phyloP scores from a whole-genome alignment of 2,888 invertebrate species.

The Chelonus formosanus region DNA sequence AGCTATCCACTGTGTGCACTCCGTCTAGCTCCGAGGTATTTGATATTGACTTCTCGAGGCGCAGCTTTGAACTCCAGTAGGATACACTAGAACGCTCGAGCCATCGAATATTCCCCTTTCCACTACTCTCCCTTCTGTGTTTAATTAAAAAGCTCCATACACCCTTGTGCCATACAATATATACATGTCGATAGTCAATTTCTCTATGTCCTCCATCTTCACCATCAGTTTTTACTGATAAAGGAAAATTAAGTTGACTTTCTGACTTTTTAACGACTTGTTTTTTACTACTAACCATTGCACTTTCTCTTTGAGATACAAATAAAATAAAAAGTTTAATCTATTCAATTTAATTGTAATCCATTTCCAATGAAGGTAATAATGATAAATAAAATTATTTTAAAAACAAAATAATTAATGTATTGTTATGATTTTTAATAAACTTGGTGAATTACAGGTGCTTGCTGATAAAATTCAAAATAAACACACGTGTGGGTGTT shows the following conservation, averaged over 20 bases:
- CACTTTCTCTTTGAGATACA: too few species aligned
- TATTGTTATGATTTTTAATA: too few species aligned
- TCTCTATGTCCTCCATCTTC: slow-evolving; percentile 8
- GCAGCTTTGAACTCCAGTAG: slow-evolving; percentile 43
- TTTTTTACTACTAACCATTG: too few species aligned
- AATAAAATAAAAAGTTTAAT: too few species aligned
- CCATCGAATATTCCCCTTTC: slow-evolving; percentile 31
- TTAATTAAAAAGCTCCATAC: slow-evolving; percentile 58
- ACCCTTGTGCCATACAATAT: slow-evolving; percentile 34
- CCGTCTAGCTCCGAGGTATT: slow-evolving; percentile 63
- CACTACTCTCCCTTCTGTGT: slow-evolving; percentile 43
- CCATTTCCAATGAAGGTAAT: too few species aligned
- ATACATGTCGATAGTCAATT: slow-evolving; percentile 36
- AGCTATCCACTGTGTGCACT: slow-evolving; percentile 37
- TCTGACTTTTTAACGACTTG: too few species aligned
- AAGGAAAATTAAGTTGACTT: background rate
- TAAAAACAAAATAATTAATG: too few species aligned
- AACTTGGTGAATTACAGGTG: too few species aligned
- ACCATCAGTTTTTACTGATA: background rate
- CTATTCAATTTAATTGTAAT: too few species aligned
- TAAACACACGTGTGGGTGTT: slow-evolving; percentile 10
- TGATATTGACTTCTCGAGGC: slow-evolving; percentile 64
- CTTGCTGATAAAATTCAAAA: too few species aligned
- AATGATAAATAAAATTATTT: too few species aligned
- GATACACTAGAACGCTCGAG: slow-evolving; percentile 22